A percentile compares a stretch with the other conserved stretches of the same genome.
These are phyloP conservation scores for Conistra vaccinii DNA, from an alignment of 2,888 invertebrate genomes.

Conservation along the genomic window DNA sequence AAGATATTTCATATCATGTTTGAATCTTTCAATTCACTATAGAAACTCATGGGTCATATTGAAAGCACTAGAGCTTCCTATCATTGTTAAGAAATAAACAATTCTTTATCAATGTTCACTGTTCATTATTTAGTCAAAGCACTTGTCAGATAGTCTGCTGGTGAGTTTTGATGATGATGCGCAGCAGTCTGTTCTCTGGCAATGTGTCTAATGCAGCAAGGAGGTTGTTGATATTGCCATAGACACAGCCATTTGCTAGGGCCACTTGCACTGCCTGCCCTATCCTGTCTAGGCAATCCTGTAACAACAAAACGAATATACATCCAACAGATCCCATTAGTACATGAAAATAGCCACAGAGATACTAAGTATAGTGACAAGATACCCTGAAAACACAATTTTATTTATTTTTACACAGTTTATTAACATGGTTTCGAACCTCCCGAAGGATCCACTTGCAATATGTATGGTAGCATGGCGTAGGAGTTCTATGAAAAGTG, in stretches of 20 bases:
- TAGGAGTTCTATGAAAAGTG: too few species aligned
- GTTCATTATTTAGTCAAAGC: constrained; percentile 34
- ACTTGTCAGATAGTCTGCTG: constrained; percentile 85
- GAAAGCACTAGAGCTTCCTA: background rate
- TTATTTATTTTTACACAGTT: too few species aligned
- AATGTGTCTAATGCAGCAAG: constrained; percentile 91
- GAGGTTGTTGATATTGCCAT: constrained; percentile 94
- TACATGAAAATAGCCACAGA: too few species aligned
- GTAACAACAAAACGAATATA: constrained; percentile 70
- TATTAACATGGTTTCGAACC: too few species aligned
- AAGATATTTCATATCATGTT: background rate
- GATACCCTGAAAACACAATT: too few species aligned
- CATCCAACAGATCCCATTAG: too few species aligned
- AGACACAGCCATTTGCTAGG: constrained; percentile 94
- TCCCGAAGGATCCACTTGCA: too few species aligned
- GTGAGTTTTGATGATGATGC: constrained; percentile 92
- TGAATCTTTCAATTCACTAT: constrained; percentile 3
- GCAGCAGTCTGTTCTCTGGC: constrained; percentile 92
- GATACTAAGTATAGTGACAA: too few species aligned
- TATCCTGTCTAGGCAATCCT: constrained; percentile 94
- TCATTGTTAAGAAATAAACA: background rate
- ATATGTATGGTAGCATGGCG: too few species aligned
- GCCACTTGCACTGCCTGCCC: constrained; percentile 96
- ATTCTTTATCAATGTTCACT: background rate
- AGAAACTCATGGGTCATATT: background rate